Evolutionary conservation across 2,888 invertebrate genomes (phyloP).

Genomic region (Drosophila conformis): DNA sequence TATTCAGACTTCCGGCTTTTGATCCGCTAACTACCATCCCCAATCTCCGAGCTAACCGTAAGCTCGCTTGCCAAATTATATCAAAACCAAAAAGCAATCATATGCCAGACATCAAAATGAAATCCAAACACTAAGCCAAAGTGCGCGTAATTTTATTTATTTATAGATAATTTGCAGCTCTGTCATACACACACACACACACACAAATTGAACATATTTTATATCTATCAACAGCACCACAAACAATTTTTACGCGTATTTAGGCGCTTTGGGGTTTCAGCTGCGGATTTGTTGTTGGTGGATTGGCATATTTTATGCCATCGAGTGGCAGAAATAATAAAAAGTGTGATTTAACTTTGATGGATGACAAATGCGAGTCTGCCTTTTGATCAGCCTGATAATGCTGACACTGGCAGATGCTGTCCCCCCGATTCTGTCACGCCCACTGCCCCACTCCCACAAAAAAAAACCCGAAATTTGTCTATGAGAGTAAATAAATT

Average conservation of each 20-base stretch:
- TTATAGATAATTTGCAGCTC: constrained; percentile 79
- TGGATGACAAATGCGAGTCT: constrained; percentile 82
- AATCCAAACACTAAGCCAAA: constrained; percentile 73
- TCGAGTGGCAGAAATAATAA: constrained; percentile 77
- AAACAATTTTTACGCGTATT: constrained; percentile 77
- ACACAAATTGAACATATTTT: constrained; percentile 36
- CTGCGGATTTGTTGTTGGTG: constrained; percentile 50
- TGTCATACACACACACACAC: constrained; percentile 48
- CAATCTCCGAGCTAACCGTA: constrained; percentile 11
- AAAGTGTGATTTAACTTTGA: constrained; percentile 84
- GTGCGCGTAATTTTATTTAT: constrained; percentile 77
- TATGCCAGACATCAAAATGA: constrained; percentile 71
- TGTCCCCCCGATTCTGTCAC: constrained; percentile 1
- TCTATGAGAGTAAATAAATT: constrained; percentile 52
- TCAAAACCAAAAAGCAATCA: constrained; percentile 65
- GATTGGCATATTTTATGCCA: constrained; percentile 62
- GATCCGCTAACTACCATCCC: constrained; percentile 2
- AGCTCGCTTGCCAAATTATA: background rate
- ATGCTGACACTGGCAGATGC: constrained; percentile 62
- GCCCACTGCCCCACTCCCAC: background rate
- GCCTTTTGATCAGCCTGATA: constrained; percentile 71
- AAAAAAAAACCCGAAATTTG: constrained; percentile 22
- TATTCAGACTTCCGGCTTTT: constrained; percentile 4
- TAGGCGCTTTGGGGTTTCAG: constrained; percentile 58
- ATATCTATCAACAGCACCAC: constrained; percentile 39